Conservation (phyloP, 2,888 invertebrate species). For the Myathropa florea region DNA sequence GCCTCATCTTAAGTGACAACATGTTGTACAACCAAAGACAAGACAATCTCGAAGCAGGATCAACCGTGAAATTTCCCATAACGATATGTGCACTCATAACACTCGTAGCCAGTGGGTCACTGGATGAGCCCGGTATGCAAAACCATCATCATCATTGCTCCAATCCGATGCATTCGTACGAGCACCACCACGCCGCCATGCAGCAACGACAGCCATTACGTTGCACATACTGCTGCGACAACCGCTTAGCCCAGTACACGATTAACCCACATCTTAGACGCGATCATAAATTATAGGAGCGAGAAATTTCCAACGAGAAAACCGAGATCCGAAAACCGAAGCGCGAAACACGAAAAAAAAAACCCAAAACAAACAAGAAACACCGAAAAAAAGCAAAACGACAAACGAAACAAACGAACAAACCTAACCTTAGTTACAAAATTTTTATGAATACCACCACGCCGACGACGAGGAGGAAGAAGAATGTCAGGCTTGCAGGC, state of each 20-base stretch:
- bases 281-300: constrained; percentile 80
- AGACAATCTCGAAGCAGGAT: constrained; percentile 15
- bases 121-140: constrained; percentile 67
- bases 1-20: constrained; percentile 10
- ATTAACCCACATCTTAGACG: constrained; percentile 81
- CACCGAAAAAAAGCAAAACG: not conserved
- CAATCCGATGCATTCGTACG: constrained; percentile 24
- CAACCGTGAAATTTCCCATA: constrained; percentile 49
- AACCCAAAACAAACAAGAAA: not conserved
- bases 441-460: constrained; percentile 50
- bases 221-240: constrained; percentile 53
- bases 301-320: constrained; percentile 24
- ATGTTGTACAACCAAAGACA: constrained; percentile 11
- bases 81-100: constrained; percentile 12
- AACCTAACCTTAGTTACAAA: constrained; percentile 50
- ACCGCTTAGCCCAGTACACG: constrained; percentile 79
- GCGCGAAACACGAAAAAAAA: constrained; percentile 6
- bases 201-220: constrained; percentile 39
- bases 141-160: constrained; percentile 42
- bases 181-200: not conserved
- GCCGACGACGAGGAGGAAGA: not conserved
- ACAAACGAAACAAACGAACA: constrained; percentile 4
- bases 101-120: constrained; percentile 53
- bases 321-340: not conserved
- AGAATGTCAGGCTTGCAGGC: constrained; percentile 2